phyloP scores from a whole-genome alignment of 2,797 vertebrate species.

The Morus bassanus region DNA sequence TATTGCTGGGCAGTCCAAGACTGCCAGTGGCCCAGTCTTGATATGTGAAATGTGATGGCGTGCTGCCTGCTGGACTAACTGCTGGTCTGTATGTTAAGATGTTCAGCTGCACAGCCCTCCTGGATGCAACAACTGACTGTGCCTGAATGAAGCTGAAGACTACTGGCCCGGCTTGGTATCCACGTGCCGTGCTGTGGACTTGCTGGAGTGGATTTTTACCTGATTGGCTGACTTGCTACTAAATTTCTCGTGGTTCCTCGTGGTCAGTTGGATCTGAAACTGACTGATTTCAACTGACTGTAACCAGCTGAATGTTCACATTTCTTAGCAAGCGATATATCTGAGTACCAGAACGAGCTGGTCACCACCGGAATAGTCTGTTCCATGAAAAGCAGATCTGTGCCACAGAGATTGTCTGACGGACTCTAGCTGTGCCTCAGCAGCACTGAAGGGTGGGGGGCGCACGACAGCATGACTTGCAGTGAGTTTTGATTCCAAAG shows the following conservation, averaged over 20 bases:
- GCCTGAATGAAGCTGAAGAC: background rate
- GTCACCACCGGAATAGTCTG: background rate
- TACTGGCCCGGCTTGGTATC: background rate
- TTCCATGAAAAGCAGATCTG: background rate
- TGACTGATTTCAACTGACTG: background rate
- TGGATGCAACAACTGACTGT: background rate
- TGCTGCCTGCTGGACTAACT: background rate
- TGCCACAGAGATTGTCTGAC: background rate
- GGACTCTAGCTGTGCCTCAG: background rate
- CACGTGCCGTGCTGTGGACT: fast-evolving
- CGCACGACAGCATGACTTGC: fast-evolving
- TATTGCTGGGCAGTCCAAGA: background rate
- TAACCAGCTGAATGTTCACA: background rate
- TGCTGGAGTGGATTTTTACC: background rate
- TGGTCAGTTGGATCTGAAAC: background rate
- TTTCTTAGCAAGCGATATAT: background rate
- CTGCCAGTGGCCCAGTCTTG: background rate
- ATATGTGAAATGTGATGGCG: background rate
- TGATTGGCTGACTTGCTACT: background rate
- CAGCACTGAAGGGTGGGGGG: fast-evolving
- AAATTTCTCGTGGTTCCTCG: background rate
- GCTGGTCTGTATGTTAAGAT: background rate
- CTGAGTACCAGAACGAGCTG: background rate
- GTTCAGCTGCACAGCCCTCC: background rate
- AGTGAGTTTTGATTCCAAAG: background rate